phyloP scores from a whole-genome alignment of 2,797 vertebrate genomes.

The Ceryle rudis region DNA sequence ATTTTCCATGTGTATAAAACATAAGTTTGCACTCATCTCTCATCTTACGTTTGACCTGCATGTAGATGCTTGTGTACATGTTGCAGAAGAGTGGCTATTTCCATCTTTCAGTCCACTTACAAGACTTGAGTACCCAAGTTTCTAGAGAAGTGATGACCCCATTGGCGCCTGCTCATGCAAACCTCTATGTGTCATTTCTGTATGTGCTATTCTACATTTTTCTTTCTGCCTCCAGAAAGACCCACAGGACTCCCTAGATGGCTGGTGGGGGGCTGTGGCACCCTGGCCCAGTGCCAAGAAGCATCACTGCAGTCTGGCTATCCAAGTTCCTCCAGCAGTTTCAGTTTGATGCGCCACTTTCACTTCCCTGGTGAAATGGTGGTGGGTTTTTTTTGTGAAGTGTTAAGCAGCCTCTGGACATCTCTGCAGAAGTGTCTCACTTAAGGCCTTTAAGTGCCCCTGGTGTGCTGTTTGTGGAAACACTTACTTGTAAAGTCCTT shows the following conservation, averaged over 20 bases:
- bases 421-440: background rate
- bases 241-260: rapidly evolving
- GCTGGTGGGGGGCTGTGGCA: background rate
- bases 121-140: background rate
- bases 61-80: rapidly evolving
- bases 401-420: background rate
- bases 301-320: background rate
- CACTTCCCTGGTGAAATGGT: background rate
- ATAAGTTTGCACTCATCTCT: background rate
- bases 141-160: background rate
- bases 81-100: background rate
- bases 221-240: background rate
- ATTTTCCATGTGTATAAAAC: background rate
- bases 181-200: background rate
- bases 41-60: background rate
- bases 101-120: background rate
- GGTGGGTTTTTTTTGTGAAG: background rate
- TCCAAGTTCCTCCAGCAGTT: rapidly evolving
- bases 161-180: background rate
- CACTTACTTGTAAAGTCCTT: background rate
- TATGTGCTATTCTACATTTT: background rate
- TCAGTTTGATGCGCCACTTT: background rate
- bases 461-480: background rate
- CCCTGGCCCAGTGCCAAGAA: background rate
- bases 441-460: background rate